These are phyloP conservation scores for Mastomys natalensis DNA, from an alignment of 2,113 vertebrate species.

Conservation along the genomic window DNA sequence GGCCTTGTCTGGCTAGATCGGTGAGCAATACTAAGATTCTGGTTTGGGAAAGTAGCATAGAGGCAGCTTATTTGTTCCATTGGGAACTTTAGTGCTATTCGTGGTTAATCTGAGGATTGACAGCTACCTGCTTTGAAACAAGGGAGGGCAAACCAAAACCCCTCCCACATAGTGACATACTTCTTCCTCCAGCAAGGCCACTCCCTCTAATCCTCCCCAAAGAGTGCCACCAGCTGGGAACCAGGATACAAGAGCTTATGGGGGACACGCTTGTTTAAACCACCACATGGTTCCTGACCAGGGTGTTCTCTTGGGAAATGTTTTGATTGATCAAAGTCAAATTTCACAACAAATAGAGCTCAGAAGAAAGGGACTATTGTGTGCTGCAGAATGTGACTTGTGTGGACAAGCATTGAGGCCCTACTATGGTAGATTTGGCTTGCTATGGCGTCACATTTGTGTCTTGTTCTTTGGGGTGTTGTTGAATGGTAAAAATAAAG, in stretches of 20 bases:
- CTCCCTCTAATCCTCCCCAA: neutral
- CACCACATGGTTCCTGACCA: neutral
- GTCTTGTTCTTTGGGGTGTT: conserved; percentile 10
- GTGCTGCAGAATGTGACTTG: neutral
- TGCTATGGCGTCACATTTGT: neutral
- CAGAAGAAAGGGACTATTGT: neutral
- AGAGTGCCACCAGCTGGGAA: neutral
- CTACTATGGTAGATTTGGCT: neutral
- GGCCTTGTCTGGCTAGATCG: neutral
- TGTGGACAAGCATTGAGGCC: neutral
- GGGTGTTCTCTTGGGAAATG: neutral
- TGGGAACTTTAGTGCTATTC: neutral
- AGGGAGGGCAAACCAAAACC: neutral
- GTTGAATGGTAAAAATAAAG: neutral
- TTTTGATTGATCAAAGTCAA: neutral
- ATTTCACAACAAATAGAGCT: neutral
- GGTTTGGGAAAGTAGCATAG: conserved; percentile 21
- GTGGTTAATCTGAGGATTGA: neutral
- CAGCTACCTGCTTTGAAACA: neutral
- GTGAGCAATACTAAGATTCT: neutral
- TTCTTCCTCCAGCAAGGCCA: neutral
- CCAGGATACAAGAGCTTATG: neutral
- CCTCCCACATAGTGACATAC: neutral
- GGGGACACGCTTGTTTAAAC: neutral
- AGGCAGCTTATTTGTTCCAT: neutral